Percentiles rank a stretch among this genome's conserved stretches.
Evolutionary conservation across 2,888 invertebrate species (phyloP).

Genomic region (Tupiocoris notatus): DNA sequence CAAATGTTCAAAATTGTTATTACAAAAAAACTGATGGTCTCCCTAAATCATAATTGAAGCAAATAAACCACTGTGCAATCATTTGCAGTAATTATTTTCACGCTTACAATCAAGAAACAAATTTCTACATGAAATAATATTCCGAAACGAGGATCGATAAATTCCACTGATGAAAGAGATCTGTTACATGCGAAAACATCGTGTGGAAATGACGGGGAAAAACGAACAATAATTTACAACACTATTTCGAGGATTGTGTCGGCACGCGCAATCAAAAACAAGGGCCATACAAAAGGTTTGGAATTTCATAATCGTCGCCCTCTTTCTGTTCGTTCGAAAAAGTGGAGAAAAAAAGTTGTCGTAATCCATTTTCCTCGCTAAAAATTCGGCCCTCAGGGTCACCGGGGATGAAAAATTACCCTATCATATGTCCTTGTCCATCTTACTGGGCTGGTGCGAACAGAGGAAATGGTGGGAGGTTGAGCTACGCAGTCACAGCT

Average conservation of each 20-base stretch:
- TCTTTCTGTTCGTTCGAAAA: constrained; percentile 10
- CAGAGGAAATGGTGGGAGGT: constrained; percentile 50
- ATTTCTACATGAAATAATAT: too few relatives aligned
- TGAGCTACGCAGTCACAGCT: not conserved
- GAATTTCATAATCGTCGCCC: constrained; percentile 35
- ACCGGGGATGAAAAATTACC: constrained; percentile 44
- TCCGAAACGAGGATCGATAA: too few relatives aligned
- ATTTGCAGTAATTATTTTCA: too few relatives aligned
- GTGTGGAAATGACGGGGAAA: too few relatives aligned
- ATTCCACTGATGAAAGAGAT: too few relatives aligned
- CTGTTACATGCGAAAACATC: too few relatives aligned
- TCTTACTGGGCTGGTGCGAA: constrained; percentile 38
- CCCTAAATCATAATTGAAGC: too few relatives aligned
- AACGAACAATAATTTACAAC: too few relatives aligned
- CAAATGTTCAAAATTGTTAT: too few relatives aligned
- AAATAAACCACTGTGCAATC: too few relatives aligned
- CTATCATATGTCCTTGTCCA: constrained; percentile 46
- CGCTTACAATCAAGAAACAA: too few relatives aligned
- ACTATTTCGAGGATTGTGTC: not conserved
- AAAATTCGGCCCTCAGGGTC: constrained; percentile 22
- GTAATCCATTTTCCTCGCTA: constrained; percentile 43
- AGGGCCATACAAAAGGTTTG: not conserved
- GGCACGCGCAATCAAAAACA: not conserved
- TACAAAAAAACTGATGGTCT: too few relatives aligned
- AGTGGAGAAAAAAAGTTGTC: constrained; percentile 30